phyloP scores from a whole-genome alignment of 2,888 invertebrate genomes.

The Halictus ligatus region DNA sequence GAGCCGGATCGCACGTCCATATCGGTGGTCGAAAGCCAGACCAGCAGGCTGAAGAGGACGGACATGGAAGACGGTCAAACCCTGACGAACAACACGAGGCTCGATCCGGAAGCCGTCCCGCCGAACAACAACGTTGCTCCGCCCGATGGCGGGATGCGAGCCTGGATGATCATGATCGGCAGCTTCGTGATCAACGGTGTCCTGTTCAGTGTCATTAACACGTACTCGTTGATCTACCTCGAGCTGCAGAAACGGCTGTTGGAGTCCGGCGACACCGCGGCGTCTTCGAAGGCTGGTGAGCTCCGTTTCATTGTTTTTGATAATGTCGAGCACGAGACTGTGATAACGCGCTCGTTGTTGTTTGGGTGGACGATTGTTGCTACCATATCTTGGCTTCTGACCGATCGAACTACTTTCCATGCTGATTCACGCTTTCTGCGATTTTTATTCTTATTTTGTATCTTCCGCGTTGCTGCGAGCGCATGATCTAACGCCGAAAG shows the following conservation, averaged over 20 bases:
- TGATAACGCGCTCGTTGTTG: not conserved
- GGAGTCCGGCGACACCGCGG: conserved; percentile 88
- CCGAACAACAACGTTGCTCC: conserved; percentile 68
- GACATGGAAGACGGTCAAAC: conserved; percentile 41
- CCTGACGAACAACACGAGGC: conserved; percentile 21
- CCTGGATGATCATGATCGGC: conserved; percentile 92
- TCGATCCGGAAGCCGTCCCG: conserved; percentile 35
- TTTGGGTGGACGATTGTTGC: not conserved
- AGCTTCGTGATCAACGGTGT: conserved; percentile 96
- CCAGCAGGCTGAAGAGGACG: conserved; percentile 29
- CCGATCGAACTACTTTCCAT: not conserved
- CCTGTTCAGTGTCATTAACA: conserved; percentile 95
- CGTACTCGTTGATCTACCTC: conserved; percentile 92
- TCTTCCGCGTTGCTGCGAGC: not conserved
- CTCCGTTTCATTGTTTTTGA: not conserved
- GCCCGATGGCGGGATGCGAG: conserved; percentile 92
- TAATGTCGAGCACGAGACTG: not conserved
- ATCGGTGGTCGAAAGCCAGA: conserved; percentile 36
- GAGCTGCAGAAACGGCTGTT: conserved; percentile 88
- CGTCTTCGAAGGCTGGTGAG: conserved; percentile 94
- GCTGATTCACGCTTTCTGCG: not conserved
- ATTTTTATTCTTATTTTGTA: not conserved
- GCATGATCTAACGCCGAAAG: not conserved
- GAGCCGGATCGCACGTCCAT: conserved; percentile 34
- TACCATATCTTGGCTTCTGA: not conserved